A percentile compares a stretch with the other conserved stretches of the same genome.
Conservation (phyloP, 2,113 vertebrate genomes). For the Chlorodrepanis virens region DNA sequence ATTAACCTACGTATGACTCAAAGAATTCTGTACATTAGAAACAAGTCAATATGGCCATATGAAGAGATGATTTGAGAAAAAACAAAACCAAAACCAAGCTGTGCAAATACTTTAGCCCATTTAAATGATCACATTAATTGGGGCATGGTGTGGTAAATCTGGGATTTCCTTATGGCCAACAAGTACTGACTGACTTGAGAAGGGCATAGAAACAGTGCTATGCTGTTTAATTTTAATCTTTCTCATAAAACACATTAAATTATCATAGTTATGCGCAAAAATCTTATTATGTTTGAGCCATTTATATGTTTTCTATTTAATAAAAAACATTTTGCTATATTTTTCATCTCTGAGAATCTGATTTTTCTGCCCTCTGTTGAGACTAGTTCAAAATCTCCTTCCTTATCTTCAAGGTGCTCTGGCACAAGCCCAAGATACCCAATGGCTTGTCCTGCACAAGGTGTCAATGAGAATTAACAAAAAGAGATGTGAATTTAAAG, state of each 20-base stretch:
- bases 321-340: neutral
- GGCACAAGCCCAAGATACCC: neutral
- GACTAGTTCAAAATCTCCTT: neutral
- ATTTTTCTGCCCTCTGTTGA: neutral
- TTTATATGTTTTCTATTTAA: neutral
- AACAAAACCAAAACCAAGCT: neutral
- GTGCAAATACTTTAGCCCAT: neutral
- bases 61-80: neutral
- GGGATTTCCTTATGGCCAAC: neutral
- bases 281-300: neutral
- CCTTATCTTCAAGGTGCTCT: neutral
- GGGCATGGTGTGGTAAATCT: neutral
- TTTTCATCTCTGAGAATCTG: neutral
- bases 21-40: neutral
- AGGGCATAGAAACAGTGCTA: neutral
- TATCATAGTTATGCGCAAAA: neutral
- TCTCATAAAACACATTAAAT: neutral
- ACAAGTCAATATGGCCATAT: fast-evolving
- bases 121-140: neutral
- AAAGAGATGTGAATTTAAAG: conserved; percentile 17
- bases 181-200: neutral
- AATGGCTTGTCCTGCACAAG: neutral
- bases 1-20: fast-evolving
- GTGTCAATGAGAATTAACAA: neutral
- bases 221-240: neutral